phyloP scores from a whole-genome alignment of 2,113 vertebrate species.

The Syngnathus scovelli region DNA sequence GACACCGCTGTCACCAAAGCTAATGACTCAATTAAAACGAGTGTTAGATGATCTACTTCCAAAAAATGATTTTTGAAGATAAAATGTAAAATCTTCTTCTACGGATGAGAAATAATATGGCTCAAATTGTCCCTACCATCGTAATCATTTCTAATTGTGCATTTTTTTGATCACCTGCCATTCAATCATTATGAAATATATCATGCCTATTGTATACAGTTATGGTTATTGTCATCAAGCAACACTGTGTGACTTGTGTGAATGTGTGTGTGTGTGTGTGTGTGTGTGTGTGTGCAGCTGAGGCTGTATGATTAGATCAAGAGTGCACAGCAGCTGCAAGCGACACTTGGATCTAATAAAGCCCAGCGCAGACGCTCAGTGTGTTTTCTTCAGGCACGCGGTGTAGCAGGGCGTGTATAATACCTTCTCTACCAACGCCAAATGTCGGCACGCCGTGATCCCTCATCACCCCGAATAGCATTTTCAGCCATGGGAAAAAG shows the following conservation, averaged over 20 bases:
- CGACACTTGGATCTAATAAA: constrained; percentile 58
- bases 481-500: constrained; percentile 25
- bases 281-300: constrained; percentile 28
- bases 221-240: not conserved
- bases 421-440: constrained; percentile 49
- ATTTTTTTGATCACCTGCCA: not conserved
- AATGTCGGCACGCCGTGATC: constrained; percentile 32
- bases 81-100: not conserved
- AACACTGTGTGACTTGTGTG: not conserved
- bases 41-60: not conserved
- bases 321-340: constrained; percentile 53
- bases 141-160: not conserved
- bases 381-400: constrained; percentile 56
- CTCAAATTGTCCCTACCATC: not conserved
- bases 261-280: constrained; percentile 8
- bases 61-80: not conserved
- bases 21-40: constrained; percentile 54
- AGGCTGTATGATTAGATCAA: constrained; percentile 48
- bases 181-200: not conserved
- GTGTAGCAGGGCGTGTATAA: constrained; percentile 55
- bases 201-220: not conserved
- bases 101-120: not conserved
- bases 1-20: constrained; percentile 56
- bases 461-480: constrained; percentile 25
- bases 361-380: constrained; percentile 52